Conservation (phyloP, 2,888 invertebrate genomes). For the Ectobius pallidus region DNA sequence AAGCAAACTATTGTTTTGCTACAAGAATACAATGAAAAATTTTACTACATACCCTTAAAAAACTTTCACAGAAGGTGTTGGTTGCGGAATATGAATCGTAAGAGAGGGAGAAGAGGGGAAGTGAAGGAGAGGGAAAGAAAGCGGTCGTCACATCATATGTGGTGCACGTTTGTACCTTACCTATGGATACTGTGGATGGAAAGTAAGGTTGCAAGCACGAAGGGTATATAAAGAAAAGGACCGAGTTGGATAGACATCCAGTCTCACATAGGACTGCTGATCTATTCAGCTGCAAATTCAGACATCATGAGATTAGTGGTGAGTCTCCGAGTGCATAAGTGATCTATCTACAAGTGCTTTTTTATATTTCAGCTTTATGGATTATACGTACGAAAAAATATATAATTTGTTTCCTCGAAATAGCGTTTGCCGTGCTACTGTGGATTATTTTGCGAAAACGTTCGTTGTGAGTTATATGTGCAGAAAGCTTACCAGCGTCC, state of each 20-base stretch:
- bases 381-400: no score
- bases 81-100: conserved; percentile 13
- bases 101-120: no score
- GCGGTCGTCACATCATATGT: neutral
- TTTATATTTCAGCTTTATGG: no score
- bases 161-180: neutral
- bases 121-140: conserved; percentile 13
- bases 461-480: no score
- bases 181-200: neutral
- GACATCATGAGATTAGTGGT: neutral
- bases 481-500: no score
- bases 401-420: no score
- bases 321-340: conserved; percentile 8
- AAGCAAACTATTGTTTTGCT: conserved; percentile 8
- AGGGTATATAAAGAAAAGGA: conserved; percentile 2
- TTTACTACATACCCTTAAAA: neutral
- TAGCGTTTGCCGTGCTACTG: no score
- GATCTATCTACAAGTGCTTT: neutral
- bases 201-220: neutral
- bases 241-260: neutral
- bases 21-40: neutral
- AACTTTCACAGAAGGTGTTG: conserved; percentile 7
- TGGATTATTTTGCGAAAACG: no score
- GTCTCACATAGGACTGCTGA: conserved; percentile 7
- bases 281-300: neutral